These are phyloP conservation scores for Scaptomyza polygonia DNA, from an alignment of 2,888 invertebrate species.

Conservation along the genomic window DNA sequence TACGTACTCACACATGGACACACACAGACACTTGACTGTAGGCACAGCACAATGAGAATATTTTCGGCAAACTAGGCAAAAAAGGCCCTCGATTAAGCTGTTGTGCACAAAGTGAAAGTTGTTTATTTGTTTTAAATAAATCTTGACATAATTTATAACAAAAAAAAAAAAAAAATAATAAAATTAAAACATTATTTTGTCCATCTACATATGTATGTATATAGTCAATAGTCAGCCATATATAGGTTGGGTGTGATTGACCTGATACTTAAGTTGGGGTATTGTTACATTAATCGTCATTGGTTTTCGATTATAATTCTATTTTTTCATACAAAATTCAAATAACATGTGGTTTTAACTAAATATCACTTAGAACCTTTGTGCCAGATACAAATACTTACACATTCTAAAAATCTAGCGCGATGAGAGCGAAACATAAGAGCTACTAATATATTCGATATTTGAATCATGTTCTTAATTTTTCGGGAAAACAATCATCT, in stretches of 20 bases:
- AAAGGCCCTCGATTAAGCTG: slow-evolving; percentile 1
- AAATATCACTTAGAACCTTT: no score
- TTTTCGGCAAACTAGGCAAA: slow-evolving; percentile 45
- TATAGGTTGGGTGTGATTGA: no score
- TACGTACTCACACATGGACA: no score
- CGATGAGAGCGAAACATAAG: slow-evolving; percentile 38
- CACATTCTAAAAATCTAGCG: slow-evolving; percentile 12
- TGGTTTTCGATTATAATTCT: no score
- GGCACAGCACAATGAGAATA: slow-evolving; percentile 39
- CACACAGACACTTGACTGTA: slow-evolving; percentile 7
- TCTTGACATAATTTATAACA: neutral
- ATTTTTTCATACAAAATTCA: no score
- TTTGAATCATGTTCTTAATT: neutral
- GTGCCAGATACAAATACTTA: slow-evolving; percentile 5
- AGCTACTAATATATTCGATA: slow-evolving; percentile 40
- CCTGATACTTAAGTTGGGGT: no score
- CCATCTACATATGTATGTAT: no score
- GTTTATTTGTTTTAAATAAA: neutral
- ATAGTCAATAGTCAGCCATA: no score
- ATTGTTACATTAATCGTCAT: no score
- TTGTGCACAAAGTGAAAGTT: neutral
- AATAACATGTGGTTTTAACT: no score
- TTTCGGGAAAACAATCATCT: slow-evolving; percentile 25
- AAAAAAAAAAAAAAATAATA: no score
- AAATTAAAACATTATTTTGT: no score